Base-by-base conservation (phyloP, 1,140 invertebrate species). In the Glossosoma conforme region DNA sequence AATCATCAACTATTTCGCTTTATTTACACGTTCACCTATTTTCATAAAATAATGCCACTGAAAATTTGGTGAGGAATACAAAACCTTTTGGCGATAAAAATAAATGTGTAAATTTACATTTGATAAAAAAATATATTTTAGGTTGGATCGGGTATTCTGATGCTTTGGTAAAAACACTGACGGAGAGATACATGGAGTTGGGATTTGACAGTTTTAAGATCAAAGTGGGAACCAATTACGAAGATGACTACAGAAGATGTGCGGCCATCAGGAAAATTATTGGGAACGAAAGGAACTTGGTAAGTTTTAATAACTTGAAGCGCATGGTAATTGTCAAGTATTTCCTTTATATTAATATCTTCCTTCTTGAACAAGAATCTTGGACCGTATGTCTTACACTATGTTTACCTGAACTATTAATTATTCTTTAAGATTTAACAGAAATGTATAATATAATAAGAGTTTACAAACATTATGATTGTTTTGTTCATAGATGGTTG, bases 201-300 rank as follows among this genome's bases (percentile, higher is more conserved):
- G 91, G 91, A 18, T 93, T 88, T 63, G 86, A 77, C 5, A 78
- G 81, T 43, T 95, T 95, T 65, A 96, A 96, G 75, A 75, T 88
- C 1, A 96, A 96, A 76, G 90, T 96, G n/a, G 92, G 91, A 3
- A 72, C 77, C 35, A 80, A 84, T 70, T 55, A 93, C n/a, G 68
- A 88, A 52, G 82, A 90, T 55, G 91, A 95, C 63, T 80, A 81
- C 17, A 73, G 79, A 61, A 69, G 91, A 44, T 84, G 86, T 52
- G 67, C 73, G 49, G 61, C 86, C 1, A 82, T 94, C 1, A 72
- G 91, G 22, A 76, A 85, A 41, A 74, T 74, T n/a, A 93, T 96
- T 58, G 91, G 91, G 5, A 65, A 75, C 19, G 74, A 90, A 10
- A 85, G 82, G 36, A 73, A 76, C 46, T 70, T 89, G 76, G 86